These are phyloP conservation scores for Ibidorhyncha struthersii DNA, from an alignment of 2,113 vertebrate genomes.

Conservation along the genomic window DNA sequence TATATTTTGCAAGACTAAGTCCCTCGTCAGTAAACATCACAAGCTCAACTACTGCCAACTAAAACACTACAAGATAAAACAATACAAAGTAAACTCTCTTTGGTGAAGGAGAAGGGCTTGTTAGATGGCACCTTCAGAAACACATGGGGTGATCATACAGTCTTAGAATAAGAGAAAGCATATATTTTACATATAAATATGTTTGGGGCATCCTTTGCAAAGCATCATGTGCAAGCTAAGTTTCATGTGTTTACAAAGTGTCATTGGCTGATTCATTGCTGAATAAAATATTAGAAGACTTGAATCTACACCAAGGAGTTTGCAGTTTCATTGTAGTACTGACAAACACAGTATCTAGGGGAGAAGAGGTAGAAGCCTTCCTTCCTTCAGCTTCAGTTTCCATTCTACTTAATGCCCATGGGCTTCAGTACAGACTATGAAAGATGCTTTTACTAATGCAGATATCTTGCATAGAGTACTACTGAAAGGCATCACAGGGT, in stretches of 20 bases:
- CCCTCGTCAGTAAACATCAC: conserved; percentile 9
- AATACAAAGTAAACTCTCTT: not conserved
- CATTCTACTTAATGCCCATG: rapidly evolving
- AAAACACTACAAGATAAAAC: conserved; percentile 14
- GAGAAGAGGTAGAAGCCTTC: not conserved
- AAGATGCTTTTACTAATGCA: not conserved
- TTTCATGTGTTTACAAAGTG: not conserved
- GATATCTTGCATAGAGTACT: not conserved
- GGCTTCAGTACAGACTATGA: not conserved
- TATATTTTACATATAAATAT: not conserved
- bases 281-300: not conserved
- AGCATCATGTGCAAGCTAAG: not conserved
- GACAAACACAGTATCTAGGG: not conserved
- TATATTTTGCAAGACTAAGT: conserved; percentile 47
- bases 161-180: not conserved
- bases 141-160: not conserved
- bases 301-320: not conserved
- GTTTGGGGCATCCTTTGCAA: not conserved
- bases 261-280: not conserved
- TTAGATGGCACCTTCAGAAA: not conserved
- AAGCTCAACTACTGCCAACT: conserved; percentile 20
- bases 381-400: not conserved
- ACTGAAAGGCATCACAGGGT: not conserved
- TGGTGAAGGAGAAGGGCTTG: not conserved
- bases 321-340: not conserved